phyloP scores from a whole-genome alignment of 2,888 invertebrate genomes.

The Amaurobius ferox region DNA sequence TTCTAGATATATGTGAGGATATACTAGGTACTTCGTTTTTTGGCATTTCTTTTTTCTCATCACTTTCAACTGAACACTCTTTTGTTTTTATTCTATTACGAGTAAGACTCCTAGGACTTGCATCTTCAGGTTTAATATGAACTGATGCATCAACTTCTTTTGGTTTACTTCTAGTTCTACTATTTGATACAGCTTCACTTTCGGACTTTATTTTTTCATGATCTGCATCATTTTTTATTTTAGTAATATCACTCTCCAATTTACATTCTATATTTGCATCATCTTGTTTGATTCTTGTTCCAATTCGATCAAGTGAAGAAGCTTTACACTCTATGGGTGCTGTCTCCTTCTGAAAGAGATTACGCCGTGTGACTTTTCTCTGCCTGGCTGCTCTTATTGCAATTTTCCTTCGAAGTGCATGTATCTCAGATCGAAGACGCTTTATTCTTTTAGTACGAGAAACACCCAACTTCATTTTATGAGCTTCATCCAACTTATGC shows the following conservation, averaged over 20 bases:
- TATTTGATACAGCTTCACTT: not conserved
- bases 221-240: conserved; percentile 21
- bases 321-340: not conserved
- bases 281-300: conserved; percentile 21
- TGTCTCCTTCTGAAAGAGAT: not conserved
- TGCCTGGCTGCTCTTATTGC: conserved; percentile 38
- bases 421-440: conserved; percentile 80
- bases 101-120: conserved; percentile 46
- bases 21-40: not conserved
- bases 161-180: conserved; percentile 31
- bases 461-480: conserved; percentile 81
- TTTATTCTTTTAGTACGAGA: conserved; percentile 75
- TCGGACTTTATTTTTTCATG: conserved; percentile 42
- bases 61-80: conserved; percentile 34
- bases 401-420: conserved; percentile 79
- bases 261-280: conserved; percentile 23
- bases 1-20: conserved; percentile 13
- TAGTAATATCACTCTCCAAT: conserved; percentile 11
- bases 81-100: conserved; percentile 47
- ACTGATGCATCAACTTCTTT: not conserved
- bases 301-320: not conserved
- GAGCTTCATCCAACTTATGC: conserved; percentile 82
- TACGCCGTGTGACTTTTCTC: conserved; percentile 32
- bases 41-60: conserved; percentile 17
- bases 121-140: not conserved